A percentile compares a stretch with the other conserved stretches of the same genome.
phyloP scores from a whole-genome alignment of 1,140 invertebrate species.

The Conus ventricosus region DNA sequence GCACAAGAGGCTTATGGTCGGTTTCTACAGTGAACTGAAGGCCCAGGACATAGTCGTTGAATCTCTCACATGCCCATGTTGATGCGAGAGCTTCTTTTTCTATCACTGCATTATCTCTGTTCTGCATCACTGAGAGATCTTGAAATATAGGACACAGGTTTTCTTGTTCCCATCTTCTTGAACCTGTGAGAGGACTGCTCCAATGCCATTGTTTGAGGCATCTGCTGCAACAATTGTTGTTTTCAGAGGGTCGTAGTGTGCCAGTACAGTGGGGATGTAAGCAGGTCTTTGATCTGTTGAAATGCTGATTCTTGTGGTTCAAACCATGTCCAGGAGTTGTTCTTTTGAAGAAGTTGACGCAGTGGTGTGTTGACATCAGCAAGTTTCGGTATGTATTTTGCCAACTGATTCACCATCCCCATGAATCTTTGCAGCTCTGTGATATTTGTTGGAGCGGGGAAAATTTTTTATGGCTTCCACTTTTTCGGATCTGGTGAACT shows the following conservation, averaged over 20 bases:
- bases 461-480: conserved; percentile 38
- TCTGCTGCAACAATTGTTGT: conserved; percentile 45
- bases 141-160: conserved; percentile 50
- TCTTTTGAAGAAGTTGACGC: conserved; percentile 35
- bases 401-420: conserved; percentile 43
- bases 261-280: conserved; percentile 33
- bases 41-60: conserved; percentile 75
- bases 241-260: conserved; percentile 42
- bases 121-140: conserved; percentile 62
- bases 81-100: conserved; percentile 76
- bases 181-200: conserved; percentile 44
- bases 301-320: conserved; percentile 35
- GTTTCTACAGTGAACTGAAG: conserved; percentile 59
- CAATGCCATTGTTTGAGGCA: conserved; percentile 50
- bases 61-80: conserved; percentile 76
- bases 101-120: conserved; percentile 75
- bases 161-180: conserved; percentile 9
- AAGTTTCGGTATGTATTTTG: conserved; percentile 36
- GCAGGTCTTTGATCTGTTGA: conserved; percentile 36
- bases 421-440: conserved; percentile 12
- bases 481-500: conserved; percentile 57
- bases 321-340: conserved; percentile 38
- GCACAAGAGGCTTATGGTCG: conserved; percentile 71
- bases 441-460: conserved; percentile 56
- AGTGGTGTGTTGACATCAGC: conserved; percentile 37